Evolutionary conservation across 2,888 invertebrate species (phyloP).

Genomic region (Drosophila borealis): DNA sequence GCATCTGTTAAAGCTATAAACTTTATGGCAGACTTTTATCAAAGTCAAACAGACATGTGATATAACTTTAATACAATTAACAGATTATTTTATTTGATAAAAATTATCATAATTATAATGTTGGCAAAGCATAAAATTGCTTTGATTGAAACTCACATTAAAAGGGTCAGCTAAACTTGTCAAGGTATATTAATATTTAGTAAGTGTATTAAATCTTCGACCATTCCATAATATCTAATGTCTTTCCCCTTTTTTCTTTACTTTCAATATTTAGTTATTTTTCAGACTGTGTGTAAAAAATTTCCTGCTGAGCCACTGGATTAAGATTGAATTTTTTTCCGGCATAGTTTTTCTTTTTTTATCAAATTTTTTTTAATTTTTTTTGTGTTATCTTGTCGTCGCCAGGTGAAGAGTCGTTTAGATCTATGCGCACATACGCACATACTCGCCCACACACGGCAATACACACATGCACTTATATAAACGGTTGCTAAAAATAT

Average conservation of each 20-base stretch:
- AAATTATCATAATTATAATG: too few species aligned
- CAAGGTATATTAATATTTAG: too few species aligned
- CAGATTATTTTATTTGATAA: too few species aligned
- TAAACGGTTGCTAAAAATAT: conserved; percentile 68
- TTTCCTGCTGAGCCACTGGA: conserved; percentile 59
- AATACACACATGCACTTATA: conserved; percentile 17
- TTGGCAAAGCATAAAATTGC: too few species aligned
- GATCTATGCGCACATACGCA: conserved; percentile 33
- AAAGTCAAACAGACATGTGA: too few species aligned
- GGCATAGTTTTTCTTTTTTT: conserved; percentile 6
- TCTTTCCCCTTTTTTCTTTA: conserved; percentile 1
- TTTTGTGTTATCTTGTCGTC: conserved; percentile 54
- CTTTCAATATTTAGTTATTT: conserved; percentile 53
- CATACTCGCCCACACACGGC: neutral
- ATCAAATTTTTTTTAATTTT: conserved; percentile 13
- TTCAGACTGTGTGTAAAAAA: conserved; percentile 33
- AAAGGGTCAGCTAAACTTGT: too few species aligned
- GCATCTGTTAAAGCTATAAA: too few species aligned
- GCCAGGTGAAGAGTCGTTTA: conserved; percentile 65
- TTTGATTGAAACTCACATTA: too few species aligned
- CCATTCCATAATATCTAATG: too few species aligned
- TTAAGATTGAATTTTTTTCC: conserved; percentile 75
- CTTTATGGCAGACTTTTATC: too few species aligned
- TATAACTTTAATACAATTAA: too few species aligned
- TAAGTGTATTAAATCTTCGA: conserved; percentile 15